Conservation (phyloP, 2,888 invertebrate species). For the Nephrotoma flavescens region DNA sequence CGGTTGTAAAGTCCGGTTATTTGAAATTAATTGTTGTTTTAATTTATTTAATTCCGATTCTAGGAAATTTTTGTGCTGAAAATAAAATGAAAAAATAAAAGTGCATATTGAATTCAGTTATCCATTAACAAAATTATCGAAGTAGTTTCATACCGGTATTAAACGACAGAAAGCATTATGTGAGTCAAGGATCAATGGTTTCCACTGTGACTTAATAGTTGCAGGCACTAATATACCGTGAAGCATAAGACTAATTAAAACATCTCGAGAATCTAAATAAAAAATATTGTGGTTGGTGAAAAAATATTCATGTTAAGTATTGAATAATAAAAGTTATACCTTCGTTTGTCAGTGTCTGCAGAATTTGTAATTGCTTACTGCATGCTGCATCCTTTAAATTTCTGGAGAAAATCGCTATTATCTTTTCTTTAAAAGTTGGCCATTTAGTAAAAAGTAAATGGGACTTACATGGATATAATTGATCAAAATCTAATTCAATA, state of each 20-base stretch:
- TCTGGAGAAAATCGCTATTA: not conserved
- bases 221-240: not conserved
- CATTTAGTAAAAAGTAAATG: not conserved
- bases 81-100: too few species aligned
- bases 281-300: not conserved
- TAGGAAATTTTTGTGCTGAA: not conserved
- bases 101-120: not conserved
- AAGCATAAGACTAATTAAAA: not conserved
- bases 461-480: not conserved
- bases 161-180: not conserved
- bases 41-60: not conserved
- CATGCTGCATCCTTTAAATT: not conserved
- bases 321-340: not conserved
- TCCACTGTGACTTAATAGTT: not conserved
- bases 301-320: too few species aligned
- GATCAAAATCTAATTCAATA: not conserved
- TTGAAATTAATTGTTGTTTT: not conserved
- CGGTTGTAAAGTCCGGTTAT: not conserved
- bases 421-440: not conserved
- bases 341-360: not conserved
- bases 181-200: not conserved
- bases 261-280: not conserved
- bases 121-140: not conserved
- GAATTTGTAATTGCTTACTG: not conserved
- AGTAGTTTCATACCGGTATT: not conserved